Conservation (phyloP, 1,140 invertebrate species). For the Sarcophaga peregrina region DNA sequence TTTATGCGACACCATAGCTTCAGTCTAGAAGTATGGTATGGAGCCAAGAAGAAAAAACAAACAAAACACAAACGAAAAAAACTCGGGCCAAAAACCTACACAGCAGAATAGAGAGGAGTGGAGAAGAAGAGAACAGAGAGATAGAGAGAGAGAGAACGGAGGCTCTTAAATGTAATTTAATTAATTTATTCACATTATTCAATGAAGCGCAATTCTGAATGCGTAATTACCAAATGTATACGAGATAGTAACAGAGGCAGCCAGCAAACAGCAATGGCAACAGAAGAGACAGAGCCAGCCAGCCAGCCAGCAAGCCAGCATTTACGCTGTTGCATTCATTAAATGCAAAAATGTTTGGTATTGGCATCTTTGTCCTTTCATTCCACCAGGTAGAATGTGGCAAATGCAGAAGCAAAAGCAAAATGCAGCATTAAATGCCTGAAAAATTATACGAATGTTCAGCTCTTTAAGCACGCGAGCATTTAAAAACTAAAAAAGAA, state of each 20-base stretch:
- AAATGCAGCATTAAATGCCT: not conserved
- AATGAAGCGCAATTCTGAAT: conserved; percentile 65
- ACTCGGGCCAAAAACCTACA: not conserved
- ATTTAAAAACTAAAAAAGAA: conserved; percentile 5
- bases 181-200: conserved; percentile 66
- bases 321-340: conserved; percentile 13
- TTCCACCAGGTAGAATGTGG: no score
- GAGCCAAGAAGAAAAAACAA: conserved; percentile 6
- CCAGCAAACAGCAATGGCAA: not conserved
- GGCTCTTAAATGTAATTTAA: conserved; percentile 62
- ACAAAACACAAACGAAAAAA: not conserved
- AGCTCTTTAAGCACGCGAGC: conserved; percentile 23
- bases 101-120: no score
- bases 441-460: not conserved
- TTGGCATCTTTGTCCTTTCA: conserved; percentile 18
- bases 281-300: not conserved
- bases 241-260: not conserved
- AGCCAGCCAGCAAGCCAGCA: not conserved
- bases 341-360: not conserved
- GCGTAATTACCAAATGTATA: conserved; percentile 56
- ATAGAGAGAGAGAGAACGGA: not conserved
- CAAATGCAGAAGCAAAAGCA: not conserved
- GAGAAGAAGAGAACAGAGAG: not conserved
- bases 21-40: not conserved
- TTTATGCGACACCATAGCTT: conserved; percentile 23